Evolutionary conservation across 2,888 invertebrate genomes (phyloP), one percentile per base, ranked within the genome.

Genomic region (Cosmia pyralina): DNA sequence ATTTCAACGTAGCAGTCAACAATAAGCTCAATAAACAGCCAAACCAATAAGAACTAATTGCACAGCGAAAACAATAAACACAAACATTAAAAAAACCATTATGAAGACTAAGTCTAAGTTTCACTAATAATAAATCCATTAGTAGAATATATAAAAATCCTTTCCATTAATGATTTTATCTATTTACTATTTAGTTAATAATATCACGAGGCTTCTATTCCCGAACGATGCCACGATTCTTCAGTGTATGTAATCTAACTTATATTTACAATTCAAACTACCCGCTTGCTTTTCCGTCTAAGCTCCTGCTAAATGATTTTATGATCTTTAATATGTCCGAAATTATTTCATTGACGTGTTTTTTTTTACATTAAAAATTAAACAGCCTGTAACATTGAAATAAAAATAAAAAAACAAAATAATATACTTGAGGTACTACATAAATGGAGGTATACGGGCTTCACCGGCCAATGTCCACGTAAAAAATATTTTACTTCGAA

Each of bases 61-160:
- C 94, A 95, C 96, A 95, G 96, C 96, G 94, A 95, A 96, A 96
- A 95, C 95, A 94, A 95, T 92, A 92, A 93, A 95, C 94, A 93
- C 92, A 93, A 94, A 94, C 91, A 92, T 91, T 91, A 92, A 92
- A 85, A 85, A 90, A 91, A 91, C 90, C 90, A 83, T 91, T 92
- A 93, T 88, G 88, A 89, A 92, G 88, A 93, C 95, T 96, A 96
- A 90, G 88, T 91, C 94, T 95, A 95, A 92, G 94, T 94, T 95
- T 95, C 89, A 94, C 95, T 95, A 96, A 92, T 89, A 93, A 95
- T 95, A 94, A 94, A 95, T 94, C 94, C 94, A 95, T 95, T 94
- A 95, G 94, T 95, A 94, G 95, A 96, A 96, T 96, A 96, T 96
- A 96, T 96, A 96, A 95, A 96, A 96, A 95, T 95, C 94, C 90